These are phyloP conservation scores for Empidonax traillii DNA, from an alignment of 2,113 vertebrate genomes.

Conservation along the genomic window DNA sequence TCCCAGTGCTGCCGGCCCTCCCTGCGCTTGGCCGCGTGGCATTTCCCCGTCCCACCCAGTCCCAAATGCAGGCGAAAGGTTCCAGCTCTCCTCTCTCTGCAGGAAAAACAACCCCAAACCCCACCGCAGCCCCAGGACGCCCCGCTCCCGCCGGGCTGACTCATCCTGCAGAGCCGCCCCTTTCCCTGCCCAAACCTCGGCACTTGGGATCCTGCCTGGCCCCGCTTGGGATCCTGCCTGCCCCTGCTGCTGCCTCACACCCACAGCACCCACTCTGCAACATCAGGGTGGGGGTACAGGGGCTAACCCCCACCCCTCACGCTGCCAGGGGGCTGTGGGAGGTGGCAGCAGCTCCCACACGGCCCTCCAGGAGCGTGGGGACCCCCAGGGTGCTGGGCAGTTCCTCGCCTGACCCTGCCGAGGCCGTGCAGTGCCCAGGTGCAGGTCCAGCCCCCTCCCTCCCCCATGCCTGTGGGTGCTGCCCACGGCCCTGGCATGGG, in stretches of 20 bases:
- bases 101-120: not conserved
- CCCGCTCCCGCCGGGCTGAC: not conserved
- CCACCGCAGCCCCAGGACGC: not conserved
- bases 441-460: not conserved
- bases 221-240: not conserved
- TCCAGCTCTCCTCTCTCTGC: not conserved
- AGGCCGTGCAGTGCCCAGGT: not conserved
- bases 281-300: not conserved
- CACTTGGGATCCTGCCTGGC: not conserved
- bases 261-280: not conserved
- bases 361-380: not conserved
- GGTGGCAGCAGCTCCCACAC: not conserved
- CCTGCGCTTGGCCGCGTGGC: not conserved
- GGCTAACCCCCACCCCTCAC: not conserved
- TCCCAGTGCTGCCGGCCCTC: not conserved
- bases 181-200: not conserved
- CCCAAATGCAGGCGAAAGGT: not conserved
- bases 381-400: rapidly evolving
- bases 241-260: not conserved
- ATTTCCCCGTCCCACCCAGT: constrained; percentile 33
- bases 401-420: not conserved
- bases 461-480: not conserved
- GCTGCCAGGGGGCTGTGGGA: not conserved
- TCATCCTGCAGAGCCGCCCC: not conserved
- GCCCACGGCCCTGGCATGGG: not conserved